These are phyloP conservation scores for Dioctria rufipes DNA, from an alignment of 2,888 invertebrate species.

Conservation along the genomic window DNA sequence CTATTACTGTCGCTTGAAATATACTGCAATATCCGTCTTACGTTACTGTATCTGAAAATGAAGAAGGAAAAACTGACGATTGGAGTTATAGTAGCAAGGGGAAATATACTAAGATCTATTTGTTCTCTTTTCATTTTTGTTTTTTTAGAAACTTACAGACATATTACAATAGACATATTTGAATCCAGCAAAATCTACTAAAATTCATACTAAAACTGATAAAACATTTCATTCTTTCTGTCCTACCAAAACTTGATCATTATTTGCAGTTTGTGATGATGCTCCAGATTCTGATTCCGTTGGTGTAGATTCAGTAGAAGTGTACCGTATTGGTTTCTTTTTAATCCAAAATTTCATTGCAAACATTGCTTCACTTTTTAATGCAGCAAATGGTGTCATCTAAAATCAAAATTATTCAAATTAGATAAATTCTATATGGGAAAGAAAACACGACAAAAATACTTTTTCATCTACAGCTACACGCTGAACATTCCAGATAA, in stretches of 20 bases:
- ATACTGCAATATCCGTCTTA: too few species aligned
- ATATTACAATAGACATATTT: too few species aligned
- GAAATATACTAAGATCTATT: too few species aligned
- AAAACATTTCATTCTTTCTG: too few species aligned
- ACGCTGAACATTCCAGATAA: slow-evolving; percentile 86
- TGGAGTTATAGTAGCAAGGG: too few species aligned
- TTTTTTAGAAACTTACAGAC: too few species aligned
- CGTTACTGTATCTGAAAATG: too few species aligned
- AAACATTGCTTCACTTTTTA: slow-evolving; percentile 81
- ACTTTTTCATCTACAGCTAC: slow-evolving; percentile 85
- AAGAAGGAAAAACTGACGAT: too few species aligned
- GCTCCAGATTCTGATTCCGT: neutral
- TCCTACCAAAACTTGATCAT: neutral
- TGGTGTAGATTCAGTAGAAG: slow-evolving; percentile 3
- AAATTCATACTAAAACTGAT: too few species aligned
- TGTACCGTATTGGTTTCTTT: slow-evolving; percentile 78
- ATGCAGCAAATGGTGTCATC: slow-evolving; percentile 80
- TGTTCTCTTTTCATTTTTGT: too few species aligned
- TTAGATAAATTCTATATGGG: neutral
- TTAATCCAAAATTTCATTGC: slow-evolving; percentile 82
- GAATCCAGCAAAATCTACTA: too few species aligned
- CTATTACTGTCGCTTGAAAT: too few species aligned
- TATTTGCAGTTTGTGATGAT: slow-evolving; percentile 9
- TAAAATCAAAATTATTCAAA: slow-evolving; percentile 67
- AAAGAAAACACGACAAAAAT: slow-evolving; percentile 52